Conservation (phyloP, 2,113 vertebrate species). For the Calyptomena viridis region DNA sequence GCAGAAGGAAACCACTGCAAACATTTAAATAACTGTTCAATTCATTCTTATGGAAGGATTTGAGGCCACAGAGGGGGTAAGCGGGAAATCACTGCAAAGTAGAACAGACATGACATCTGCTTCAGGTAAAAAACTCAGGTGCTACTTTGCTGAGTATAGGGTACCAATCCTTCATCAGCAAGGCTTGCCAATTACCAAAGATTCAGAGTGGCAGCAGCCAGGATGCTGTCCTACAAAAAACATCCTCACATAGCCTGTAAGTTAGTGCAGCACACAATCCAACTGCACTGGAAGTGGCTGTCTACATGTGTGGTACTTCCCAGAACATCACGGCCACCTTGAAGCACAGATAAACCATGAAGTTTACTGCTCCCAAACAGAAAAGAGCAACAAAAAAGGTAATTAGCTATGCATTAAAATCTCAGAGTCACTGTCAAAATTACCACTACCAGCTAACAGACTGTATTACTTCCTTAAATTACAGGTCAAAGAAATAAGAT, state of each 20-base stretch:
- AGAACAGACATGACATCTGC: neutral
- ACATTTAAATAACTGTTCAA: constrained; percentile 24
- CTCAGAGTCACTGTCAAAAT: neutral
- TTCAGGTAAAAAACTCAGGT: neutral
- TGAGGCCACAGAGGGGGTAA: neutral
- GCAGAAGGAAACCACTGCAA: constrained; percentile 48
- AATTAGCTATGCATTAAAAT: neutral
- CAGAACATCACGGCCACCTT: fast-evolving
- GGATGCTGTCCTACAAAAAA: neutral
- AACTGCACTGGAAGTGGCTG: neutral
- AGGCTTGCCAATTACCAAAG: neutral
- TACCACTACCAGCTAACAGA: neutral
- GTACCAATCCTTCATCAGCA: neutral
- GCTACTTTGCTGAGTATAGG: neutral
- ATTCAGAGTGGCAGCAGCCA: neutral
- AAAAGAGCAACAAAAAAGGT: neutral
- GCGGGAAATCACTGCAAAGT: neutral
- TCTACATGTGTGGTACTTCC: neutral
- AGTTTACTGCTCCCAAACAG: neutral
- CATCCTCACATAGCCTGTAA: neutral
- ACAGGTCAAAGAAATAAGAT: neutral
- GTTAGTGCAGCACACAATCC: neutral
- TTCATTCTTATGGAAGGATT: neutral
- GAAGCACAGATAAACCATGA: neutral
- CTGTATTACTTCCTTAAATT: neutral